These are phyloP conservation scores for Pygoscelis adeliae DNA, from an alignment of 2,113 vertebrate species.

Conservation along the genomic window DNA sequence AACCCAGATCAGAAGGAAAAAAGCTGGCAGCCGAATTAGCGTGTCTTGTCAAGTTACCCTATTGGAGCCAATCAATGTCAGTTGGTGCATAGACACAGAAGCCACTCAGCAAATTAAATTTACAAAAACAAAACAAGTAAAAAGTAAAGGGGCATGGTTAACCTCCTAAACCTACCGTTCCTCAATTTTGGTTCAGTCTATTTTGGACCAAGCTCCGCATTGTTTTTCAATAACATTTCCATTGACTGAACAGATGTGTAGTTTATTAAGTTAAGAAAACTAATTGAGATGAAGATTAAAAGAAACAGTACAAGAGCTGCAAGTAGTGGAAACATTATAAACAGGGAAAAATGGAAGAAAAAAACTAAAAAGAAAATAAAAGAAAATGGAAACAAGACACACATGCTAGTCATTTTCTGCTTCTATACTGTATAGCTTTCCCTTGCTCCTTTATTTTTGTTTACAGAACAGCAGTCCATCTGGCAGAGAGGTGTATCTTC, in stretches of 20 bases:
- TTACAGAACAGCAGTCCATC: not conserved
- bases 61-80: not conserved
- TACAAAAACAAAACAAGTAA: not conserved
- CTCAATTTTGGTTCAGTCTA: not conserved
- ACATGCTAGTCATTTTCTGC: not conserved
- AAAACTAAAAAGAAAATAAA: not conserved
- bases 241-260: not conserved
- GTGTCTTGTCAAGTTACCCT: not conserved
- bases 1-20: not conserved
- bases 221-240: not conserved
- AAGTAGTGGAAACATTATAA: not conserved
- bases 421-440: not conserved
- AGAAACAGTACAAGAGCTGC: not conserved
- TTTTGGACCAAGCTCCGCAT: not conserved
- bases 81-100: not conserved
- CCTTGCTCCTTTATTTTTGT: not conserved
- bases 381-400: not conserved
- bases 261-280: not conserved
- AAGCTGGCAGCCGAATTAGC: not conserved
- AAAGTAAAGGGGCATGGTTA: not conserved
- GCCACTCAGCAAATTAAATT: not conserved
- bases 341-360: not conserved
- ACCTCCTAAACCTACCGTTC: not conserved
- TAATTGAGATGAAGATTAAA: not conserved
- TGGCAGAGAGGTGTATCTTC: not conserved